A percentile compares a stretch with the other conserved stretches of the same genome.
These are phyloP conservation scores for Atherinosoma microstoma DNA, from an alignment of 2,797 vertebrate species.

Conservation along the genomic window DNA sequence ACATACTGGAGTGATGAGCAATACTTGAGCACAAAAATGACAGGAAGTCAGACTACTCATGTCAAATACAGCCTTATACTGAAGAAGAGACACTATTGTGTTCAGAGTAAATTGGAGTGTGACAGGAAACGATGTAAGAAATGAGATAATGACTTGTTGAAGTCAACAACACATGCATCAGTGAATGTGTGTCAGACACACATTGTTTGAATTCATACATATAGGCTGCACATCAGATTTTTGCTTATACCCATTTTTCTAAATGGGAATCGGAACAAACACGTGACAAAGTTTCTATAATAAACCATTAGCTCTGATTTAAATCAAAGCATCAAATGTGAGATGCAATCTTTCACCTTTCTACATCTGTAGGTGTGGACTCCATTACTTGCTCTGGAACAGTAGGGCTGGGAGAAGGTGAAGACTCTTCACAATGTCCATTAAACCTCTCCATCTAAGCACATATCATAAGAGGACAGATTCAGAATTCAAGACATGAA, in stretches of 20 bases:
- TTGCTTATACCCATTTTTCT: too few species aligned
- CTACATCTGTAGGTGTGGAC: constrained; percentile 42
- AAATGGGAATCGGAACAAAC: background rate
- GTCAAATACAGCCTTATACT: background rate
- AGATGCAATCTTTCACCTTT: constrained; percentile 64
- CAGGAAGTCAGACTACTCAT: too few species aligned
- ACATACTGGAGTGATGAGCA: constrained; percentile 26
- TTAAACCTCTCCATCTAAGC: constrained; percentile 73
- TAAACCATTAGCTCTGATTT: background rate
- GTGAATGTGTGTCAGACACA: constrained; percentile 5
- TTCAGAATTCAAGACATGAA: background rate
- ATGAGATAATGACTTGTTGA: background rate
- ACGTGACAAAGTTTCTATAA: background rate
- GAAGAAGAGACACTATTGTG: constrained; percentile 13
- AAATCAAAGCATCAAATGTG: background rate
- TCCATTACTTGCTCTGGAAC: constrained; percentile 61
- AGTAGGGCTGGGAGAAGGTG: constrained; percentile 66
- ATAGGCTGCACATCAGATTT: background rate
- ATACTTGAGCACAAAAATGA: background rate
- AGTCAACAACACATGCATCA: background rate
- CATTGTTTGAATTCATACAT: background rate
- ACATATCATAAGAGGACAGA: constrained; percentile 3
- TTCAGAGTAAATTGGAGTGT: constrained; percentile 1
- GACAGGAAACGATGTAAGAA: constrained; percentile 12
- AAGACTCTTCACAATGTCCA: constrained; percentile 80